These are phyloP conservation scores for Rhinolophus sinicus DNA, from an alignment of 2,113 vertebrate genomes.

Conservation along the genomic window DNA sequence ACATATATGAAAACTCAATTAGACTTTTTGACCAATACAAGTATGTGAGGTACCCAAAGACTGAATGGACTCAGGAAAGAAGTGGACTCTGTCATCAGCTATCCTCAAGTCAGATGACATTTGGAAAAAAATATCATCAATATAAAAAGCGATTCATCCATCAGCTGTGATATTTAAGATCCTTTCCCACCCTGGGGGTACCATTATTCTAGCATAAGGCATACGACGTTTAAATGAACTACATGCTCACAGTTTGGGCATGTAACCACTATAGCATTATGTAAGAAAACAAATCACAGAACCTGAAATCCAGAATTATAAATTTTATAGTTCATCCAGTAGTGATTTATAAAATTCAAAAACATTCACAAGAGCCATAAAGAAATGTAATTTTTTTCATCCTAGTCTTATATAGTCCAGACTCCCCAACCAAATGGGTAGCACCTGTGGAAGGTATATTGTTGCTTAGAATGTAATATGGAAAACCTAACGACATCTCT, in stretches of 20 bases:
- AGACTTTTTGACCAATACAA: neutral
- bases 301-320: neutral
- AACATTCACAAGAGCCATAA: neutral
- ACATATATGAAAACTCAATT: neutral
- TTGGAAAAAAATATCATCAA: neutral
- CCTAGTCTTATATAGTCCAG: neutral
- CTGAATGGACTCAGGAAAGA: neutral
- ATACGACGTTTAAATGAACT: neutral
- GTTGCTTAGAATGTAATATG: neutral
- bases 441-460: neutral
- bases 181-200: neutral
- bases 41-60: neutral
- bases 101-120: neutral
- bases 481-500: neutral
- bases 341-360: neutral
- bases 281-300: neutral
- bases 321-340: neutral
- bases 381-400: neutral
- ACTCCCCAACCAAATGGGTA: neutral
- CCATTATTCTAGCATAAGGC: neutral
- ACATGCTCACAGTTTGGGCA: neutral
- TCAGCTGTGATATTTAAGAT: neutral
- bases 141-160: neutral
- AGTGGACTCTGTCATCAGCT: neutral
- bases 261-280: neutral